A percentile compares a stretch with the other conserved stretches of the same genome.
phyloP scores from a whole-genome alignment of 2,797 vertebrate species.

The Melanotaenia trifasciata region DNA sequence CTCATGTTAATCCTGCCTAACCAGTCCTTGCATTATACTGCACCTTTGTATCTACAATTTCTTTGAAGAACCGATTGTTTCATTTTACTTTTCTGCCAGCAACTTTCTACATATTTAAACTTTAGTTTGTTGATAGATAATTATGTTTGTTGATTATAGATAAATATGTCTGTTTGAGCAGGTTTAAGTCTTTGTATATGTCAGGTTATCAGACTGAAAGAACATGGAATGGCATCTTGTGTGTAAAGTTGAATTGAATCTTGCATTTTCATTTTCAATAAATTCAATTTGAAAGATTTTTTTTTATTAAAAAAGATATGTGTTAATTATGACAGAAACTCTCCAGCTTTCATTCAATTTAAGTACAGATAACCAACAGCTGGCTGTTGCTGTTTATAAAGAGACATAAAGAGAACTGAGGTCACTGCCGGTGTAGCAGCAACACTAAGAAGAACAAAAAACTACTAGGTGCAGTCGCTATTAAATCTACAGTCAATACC shows the following conservation, averaged over 20 bases:
- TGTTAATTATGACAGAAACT: background rate
- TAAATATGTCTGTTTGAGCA: background rate
- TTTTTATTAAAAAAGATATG: background rate
- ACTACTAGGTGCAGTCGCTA: background rate
- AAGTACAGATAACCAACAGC: background rate
- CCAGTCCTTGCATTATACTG: background rate
- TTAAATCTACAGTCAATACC: background rate
- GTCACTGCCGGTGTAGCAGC: background rate
- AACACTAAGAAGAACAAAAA: background rate
- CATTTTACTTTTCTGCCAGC: background rate
- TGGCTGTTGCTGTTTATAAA: background rate
- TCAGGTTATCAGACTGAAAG: background rate
- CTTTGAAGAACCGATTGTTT: background rate
- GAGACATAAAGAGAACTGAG: background rate
- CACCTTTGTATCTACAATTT: background rate
- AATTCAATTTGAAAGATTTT: too few species aligned
- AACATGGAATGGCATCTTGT: too few species aligned
- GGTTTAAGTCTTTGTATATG: background rate
- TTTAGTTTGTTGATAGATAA: background rate
- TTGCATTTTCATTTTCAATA: too few species aligned
- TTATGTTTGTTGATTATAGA: background rate
- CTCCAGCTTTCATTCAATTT: background rate
- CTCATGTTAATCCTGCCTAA: background rate
- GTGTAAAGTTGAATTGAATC: too few species aligned
- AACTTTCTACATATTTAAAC: background rate